Conservation (phyloP, 1,140 invertebrate genomes). For the Ooceraea biroi region DNA sequence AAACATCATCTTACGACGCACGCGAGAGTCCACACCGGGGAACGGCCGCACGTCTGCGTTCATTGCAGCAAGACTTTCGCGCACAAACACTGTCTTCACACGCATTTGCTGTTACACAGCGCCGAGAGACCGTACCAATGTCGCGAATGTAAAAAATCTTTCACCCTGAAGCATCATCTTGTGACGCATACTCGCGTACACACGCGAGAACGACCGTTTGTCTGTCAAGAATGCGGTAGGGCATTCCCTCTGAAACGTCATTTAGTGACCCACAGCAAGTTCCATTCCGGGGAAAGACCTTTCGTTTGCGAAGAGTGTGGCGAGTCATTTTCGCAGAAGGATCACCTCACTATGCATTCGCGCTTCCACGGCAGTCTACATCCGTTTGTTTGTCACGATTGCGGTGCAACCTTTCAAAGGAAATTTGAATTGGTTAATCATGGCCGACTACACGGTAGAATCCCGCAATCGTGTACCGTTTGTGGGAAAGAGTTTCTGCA, state of each 20-base stretch:
- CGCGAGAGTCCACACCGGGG: constrained; percentile 92
- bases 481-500: constrained; percentile 94
- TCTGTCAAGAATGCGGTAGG: constrained; percentile 93
- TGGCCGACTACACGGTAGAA: constrained; percentile 91
- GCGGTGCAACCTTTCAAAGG: constrained; percentile 93
- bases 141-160: constrained; percentile 94
- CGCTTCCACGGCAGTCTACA: constrained; percentile 93
- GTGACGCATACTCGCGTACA: constrained; percentile 92
- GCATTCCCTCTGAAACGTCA: constrained; percentile 93
- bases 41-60: constrained; percentile 93
- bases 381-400: constrained; percentile 93
- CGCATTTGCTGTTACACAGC: constrained; percentile 92
- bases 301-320: constrained; percentile 95
- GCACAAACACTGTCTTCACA: constrained; percentile 93
- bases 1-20: constrained; percentile 94
- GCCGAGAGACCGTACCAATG: constrained; percentile 93
- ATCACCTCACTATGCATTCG: constrained; percentile 92
- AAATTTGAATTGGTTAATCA: constrained; percentile 95
- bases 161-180: constrained; percentile 93
- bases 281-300: constrained; percentile 94
- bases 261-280: constrained; percentile 94
- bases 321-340: constrained; percentile 95
- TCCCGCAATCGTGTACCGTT: constrained; percentile 92
- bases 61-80: constrained; percentile 95
- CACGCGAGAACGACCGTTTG: constrained; percentile 91